These are phyloP conservation scores for Gymnothorax reevesii DNA, from an alignment of 2,797 vertebrate species.

Conservation along the genomic window DNA sequence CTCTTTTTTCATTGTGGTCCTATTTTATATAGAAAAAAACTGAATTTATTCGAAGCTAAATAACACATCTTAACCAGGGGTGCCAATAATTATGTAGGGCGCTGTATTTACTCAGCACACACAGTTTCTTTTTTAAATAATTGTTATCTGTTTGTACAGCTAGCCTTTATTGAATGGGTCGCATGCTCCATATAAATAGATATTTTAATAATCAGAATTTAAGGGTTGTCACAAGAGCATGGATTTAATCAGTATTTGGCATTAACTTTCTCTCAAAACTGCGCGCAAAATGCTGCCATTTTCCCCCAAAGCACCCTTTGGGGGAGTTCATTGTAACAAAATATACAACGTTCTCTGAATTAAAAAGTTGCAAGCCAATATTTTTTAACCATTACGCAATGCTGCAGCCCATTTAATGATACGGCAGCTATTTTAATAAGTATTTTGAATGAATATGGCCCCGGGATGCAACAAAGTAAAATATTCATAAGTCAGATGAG, in stretches of 20 bases:
- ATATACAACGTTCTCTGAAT: not conserved
- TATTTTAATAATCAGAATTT: not conserved
- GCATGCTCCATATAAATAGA: not conserved
- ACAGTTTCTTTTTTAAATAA: not conserved
- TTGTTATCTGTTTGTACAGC: not conserved
- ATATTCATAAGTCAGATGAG: not conserved
- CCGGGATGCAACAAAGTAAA: not conserved
- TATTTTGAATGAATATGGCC: not conserved
- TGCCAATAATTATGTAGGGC: no score
- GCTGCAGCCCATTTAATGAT: not conserved
- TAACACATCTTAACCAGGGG: no score
- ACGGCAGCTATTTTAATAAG: not conserved
- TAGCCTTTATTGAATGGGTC: not conserved
- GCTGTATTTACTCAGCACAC: not conserved
- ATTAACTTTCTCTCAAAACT: not conserved
- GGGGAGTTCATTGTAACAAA: not conserved
- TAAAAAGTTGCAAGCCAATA: not conserved
- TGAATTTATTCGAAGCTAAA: no score
- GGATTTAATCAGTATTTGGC: not conserved
- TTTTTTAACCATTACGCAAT: not conserved
- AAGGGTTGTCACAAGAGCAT: not conserved
- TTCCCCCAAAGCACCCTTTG: not conserved
- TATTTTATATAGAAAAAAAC: no score
- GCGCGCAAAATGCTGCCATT: not conserved
- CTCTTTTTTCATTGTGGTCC: no score